These are phyloP conservation scores for Hypotaenidia okinawae DNA, from an alignment of 2,797 vertebrate species.

Conservation along the genomic window DNA sequence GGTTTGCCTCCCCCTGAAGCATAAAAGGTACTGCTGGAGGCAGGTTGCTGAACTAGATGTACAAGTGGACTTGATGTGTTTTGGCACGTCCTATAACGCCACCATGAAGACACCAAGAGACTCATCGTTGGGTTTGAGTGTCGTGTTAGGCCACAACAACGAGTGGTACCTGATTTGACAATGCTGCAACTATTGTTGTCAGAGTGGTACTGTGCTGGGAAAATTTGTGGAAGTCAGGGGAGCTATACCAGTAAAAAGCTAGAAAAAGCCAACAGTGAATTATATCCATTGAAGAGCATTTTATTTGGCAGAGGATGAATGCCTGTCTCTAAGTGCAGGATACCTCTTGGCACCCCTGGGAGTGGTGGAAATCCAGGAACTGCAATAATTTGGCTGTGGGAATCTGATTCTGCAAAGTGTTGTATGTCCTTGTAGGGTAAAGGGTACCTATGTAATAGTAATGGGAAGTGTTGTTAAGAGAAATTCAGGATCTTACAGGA, in stretches of 20 bases:
- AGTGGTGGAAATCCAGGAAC: not conserved
- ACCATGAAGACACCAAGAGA: not conserved
- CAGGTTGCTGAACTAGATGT: constrained; percentile 26
- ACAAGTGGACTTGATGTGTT: constrained; percentile 22
- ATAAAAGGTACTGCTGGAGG: not conserved
- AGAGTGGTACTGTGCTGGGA: not conserved
- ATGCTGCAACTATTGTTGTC: not conserved
- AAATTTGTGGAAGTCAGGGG: not conserved
- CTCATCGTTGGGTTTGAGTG: rapidly evolving
- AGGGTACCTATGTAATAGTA: not conserved
- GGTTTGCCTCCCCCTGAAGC: constrained; percentile 40
- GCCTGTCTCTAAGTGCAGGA: not conserved
- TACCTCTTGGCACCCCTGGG: not conserved
- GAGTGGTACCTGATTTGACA: not conserved
- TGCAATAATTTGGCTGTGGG: not conserved
- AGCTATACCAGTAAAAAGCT: not conserved
- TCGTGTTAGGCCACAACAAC: not conserved
- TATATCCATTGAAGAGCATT: not conserved
- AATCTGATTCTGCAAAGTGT: not conserved
- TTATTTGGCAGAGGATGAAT: not conserved
- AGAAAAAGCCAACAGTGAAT: not conserved
- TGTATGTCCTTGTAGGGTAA: not conserved
- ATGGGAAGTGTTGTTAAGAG: not conserved
- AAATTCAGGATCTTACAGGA: not conserved
- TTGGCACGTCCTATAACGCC: not conserved